A percentile compares a stretch with the other conserved stretches of the same genome.
phyloP scores from a whole-genome alignment of 2,888 invertebrate genomes.

The Parasteatoda lunata region DNA sequence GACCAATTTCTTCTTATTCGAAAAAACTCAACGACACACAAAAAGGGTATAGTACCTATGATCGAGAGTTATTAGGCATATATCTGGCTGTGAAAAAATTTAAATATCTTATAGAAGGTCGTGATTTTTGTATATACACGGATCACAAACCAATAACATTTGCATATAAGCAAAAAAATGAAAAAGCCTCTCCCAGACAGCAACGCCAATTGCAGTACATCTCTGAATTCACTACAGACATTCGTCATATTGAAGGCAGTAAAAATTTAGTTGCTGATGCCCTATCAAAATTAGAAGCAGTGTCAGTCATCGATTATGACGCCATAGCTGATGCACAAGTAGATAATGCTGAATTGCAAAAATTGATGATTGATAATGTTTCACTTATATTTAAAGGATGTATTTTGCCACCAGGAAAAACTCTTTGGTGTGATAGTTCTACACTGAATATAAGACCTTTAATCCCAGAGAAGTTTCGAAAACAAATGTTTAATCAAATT shows the following conservation, averaged over 20 bases:
- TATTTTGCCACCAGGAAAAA: neutral
- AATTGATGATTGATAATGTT: neutral
- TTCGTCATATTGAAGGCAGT: too few relatives aligned
- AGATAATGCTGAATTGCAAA: slow-evolving; percentile 5
- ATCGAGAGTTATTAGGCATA: too few relatives aligned
- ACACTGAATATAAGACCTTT: slow-evolving; percentile 17
- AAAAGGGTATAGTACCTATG: too few relatives aligned
- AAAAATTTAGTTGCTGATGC: slow-evolving; percentile 4
- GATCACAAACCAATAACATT: too few relatives aligned
- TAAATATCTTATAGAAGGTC: too few relatives aligned
- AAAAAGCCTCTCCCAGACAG: too few relatives aligned
- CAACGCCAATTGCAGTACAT: neutral
- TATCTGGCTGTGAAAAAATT: too few relatives aligned
- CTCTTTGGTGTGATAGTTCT: slow-evolving; percentile 15
- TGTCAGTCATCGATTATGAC: slow-evolving; percentile 8
- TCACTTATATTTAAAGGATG: neutral
- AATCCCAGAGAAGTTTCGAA: slow-evolving; percentile 4
- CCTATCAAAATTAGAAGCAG: neutral
- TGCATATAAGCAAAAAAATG: too few relatives aligned
- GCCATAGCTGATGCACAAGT: slow-evolving; percentile 11
- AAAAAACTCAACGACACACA: too few relatives aligned
- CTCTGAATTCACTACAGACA: slow-evolving; percentile 5
- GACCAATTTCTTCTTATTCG: too few relatives aligned
- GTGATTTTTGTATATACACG: too few relatives aligned
- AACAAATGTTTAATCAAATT: slow-evolving; percentile 6